Percentiles rank a stretch among this genome's conserved stretches.
These are phyloP conservation scores for Globia sparganii DNA, from an alignment of 2,888 invertebrate species.

Conservation along the genomic window DNA sequence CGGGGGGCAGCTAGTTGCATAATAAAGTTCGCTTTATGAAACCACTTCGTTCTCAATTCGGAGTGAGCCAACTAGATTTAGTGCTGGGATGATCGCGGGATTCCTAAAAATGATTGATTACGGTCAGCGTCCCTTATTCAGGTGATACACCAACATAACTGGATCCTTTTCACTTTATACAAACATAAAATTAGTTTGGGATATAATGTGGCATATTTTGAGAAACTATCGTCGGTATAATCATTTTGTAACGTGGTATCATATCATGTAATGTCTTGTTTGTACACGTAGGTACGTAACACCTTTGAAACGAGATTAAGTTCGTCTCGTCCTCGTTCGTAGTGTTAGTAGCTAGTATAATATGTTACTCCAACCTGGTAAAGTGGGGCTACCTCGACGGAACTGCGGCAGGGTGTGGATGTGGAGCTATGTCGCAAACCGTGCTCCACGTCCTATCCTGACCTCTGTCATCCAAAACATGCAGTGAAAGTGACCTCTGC, in stretches of 20 bases:
- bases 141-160: conserved; percentile 59
- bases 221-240: neutral
- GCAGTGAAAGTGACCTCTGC: too few species aligned
- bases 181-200: conserved; percentile 38
- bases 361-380: too few species aligned
- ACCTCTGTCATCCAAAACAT: too few species aligned
- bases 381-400: too few species aligned
- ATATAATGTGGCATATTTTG: conserved; percentile 9
- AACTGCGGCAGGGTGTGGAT: too few species aligned
- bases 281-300: neutral
- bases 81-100: conserved; percentile 62
- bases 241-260: neutral
- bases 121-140: conserved; percentile 63
- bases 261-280: neutral
- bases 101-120: conserved; percentile 75
- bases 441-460: too few species aligned
- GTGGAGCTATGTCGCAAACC: too few species aligned
- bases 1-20: too few species aligned
- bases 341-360: too few species aligned
- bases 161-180: conserved; percentile 50
- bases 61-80: conserved; percentile 39
- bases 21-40: neutral
- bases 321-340: too few species aligned
- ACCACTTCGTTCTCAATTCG: neutral
- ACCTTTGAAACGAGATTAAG: neutral